phyloP scores from a whole-genome alignment of 2,888 invertebrate species.

The Mylabris sibirica region DNA sequence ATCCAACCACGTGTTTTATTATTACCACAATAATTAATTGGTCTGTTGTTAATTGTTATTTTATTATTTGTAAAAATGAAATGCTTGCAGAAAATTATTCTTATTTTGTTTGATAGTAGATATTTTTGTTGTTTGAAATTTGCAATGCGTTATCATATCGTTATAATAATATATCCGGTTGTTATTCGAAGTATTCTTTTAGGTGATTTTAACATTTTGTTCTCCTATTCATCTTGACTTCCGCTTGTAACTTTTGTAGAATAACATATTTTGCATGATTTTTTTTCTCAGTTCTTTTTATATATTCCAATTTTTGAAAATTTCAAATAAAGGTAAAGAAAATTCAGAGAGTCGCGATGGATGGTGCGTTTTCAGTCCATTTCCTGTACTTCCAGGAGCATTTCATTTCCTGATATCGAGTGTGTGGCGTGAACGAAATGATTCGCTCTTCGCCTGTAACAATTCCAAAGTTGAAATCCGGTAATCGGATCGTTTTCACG shows the following conservation, averaged over 20 bases:
- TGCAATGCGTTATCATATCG: background rate
- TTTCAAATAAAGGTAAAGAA: constrained; percentile 47
- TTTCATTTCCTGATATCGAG: constrained; percentile 56
- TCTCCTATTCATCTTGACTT: background rate
- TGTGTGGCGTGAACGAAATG: constrained; percentile 48
- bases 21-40: background rate
- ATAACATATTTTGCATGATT: background rate
- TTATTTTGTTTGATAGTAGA: background rate
- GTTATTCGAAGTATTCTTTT: background rate
- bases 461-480: constrained; percentile 12
- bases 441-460: constrained; percentile 34
- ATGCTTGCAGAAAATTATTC: background rate
- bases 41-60: background rate
- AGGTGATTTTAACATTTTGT: background rate
- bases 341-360: constrained; percentile 48
- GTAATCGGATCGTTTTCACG: constrained; percentile 30
- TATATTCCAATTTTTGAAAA: constrained; percentile 15
- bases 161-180: background rate
- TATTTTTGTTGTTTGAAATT: background rate
- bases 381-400: constrained; percentile 53
- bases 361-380: constrained; percentile 51
- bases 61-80: background rate
- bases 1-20: background rate
- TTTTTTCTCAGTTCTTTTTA: no score
- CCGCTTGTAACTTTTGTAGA: background rate